Evolutionary conservation across 1,140 invertebrate genomes (phyloP).

Genomic region (Drosophila elegans): DNA sequence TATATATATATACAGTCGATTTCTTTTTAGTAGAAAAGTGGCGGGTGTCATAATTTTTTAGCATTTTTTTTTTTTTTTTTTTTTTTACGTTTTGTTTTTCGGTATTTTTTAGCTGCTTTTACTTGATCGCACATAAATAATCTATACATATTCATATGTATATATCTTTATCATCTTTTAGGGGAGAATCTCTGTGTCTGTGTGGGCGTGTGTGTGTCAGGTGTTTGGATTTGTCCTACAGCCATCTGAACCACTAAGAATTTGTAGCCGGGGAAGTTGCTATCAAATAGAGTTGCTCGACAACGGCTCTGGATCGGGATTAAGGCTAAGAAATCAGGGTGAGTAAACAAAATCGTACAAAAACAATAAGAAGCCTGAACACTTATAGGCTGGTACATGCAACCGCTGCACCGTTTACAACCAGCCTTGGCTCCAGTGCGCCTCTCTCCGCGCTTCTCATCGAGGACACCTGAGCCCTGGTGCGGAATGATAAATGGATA

Average conservation of each 20-base stretch:
- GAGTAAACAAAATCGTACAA: slow-evolving; percentile 25
- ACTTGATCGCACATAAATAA: slow-evolving; percentile 55
- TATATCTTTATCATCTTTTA: slow-evolving; percentile 48
- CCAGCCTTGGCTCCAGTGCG: slow-evolving; percentile 6
- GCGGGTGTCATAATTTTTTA: slow-evolving; percentile 76
- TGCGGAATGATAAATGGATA: slow-evolving; percentile 23
- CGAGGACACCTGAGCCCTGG: not conserved
- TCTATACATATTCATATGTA: slow-evolving; percentile 57
- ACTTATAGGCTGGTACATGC: not conserved
- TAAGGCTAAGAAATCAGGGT: slow-evolving; percentile 11
- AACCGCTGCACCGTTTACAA: slow-evolving; percentile 1
- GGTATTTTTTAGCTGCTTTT: slow-evolving; percentile 56
- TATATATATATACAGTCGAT: slow-evolving; percentile 74
- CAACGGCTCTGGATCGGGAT: slow-evolving; percentile 54
- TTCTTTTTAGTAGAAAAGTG: slow-evolving; percentile 75
- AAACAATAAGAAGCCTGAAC: slow-evolving; percentile 26
- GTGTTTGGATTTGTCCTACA: slow-evolving; percentile 38
- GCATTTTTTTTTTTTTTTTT: slow-evolving; percentile 30
- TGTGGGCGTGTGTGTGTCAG: slow-evolving; percentile 9
- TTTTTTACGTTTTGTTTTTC: slow-evolving; percentile 26
- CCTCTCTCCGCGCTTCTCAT: slow-evolving; percentile 38
- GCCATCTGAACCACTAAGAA: slow-evolving; percentile 80
- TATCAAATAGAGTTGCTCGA: slow-evolving; percentile 83
- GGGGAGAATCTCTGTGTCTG: slow-evolving; percentile 25
- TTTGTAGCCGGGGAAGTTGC: slow-evolving; percentile 85